A percentile compares a stretch with the other conserved stretches of the same genome.
Conservation (phyloP, 2,113 vertebrate species). For the Chamaetylas fuelleborni region DNA sequence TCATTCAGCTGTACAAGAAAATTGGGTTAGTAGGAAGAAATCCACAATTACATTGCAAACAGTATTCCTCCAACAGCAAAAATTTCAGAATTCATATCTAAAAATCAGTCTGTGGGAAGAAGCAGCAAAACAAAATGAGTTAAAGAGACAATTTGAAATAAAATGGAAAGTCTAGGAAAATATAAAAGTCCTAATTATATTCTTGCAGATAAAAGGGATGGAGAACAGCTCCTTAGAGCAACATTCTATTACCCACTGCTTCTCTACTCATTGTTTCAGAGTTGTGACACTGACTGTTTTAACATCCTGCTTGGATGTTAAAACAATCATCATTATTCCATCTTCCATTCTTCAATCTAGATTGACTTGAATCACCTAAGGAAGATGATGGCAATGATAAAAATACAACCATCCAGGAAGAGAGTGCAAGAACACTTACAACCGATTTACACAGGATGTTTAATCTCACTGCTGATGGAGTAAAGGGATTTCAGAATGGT, state of each 20-base stretch:
- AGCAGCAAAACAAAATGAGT: neutral
- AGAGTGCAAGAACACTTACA: neutral
- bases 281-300: neutral
- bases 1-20: conserved; percentile 86
- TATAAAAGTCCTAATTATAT: neutral
- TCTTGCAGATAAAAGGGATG: neutral
- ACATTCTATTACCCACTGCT: neutral
- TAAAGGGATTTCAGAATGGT: neutral
- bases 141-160: neutral
- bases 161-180: neutral
- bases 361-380: neutral
- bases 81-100: neutral
- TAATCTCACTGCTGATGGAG: neutral
- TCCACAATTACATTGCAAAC: neutral
- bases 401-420: neutral
- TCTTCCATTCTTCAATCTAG: neutral
- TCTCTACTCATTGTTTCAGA: neutral
- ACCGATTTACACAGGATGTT: neutral
- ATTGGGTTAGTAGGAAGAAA: neutral
- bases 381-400: neutral
- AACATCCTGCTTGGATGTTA: neutral
- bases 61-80: neutral
- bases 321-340: neutral
- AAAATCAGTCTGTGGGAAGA: neutral
- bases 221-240: neutral